Evolutionary conservation across 2,113 vertebrate species (phyloP), one percentile per base, ranked within the genome.

Genomic region (Muscicapa adusta): DNA sequence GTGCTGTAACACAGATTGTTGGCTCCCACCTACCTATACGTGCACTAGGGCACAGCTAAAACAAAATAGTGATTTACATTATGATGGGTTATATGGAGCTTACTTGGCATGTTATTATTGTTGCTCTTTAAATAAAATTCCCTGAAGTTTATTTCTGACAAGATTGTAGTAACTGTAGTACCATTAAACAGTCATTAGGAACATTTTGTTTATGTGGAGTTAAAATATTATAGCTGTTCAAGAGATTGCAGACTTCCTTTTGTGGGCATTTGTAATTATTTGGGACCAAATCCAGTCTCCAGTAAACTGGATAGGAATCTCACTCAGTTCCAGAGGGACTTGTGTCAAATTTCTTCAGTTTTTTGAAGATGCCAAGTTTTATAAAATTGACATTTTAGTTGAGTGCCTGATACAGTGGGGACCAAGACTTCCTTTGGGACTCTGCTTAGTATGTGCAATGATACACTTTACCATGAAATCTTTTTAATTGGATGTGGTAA

Each of bases 251-350:
- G 57, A 54, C 28, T 93, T 95, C 74, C 91, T 95, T 95, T 93
- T 94, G 71, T 73, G 74, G 85, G 40, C 70, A 78, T 95, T 76
- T 82, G 50, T 61, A 93, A 50, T 90, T 87, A 68, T 65, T 62
- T 92, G 85, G 81, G 81, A 85, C 26, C 26, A 73, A 96, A 91
- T 95, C 78, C 87, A 89, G 67, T 84, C 85, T 68, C 56, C 76
- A 92, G 50, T 79, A 85, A 82, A 94, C 29, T 79, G 68, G 17
- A 34, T 65, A 58, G 50, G 47, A 93, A 73, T 85, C 47, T 95
- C 70, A 66, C 38, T 85, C 45, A 8, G 23, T 89, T 93, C 81
- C 87, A 66, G 36, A 62, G 58, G 87, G 50, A 82, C 6, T 94
- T 70, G 19, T 57, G 26, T 86, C 40, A 61, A 67, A 34, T 83